These are phyloP conservation scores for Oncorhynchus clarkii DNA, from an alignment of 2,113 vertebrate genomes.

Conservation along the genomic window DNA sequence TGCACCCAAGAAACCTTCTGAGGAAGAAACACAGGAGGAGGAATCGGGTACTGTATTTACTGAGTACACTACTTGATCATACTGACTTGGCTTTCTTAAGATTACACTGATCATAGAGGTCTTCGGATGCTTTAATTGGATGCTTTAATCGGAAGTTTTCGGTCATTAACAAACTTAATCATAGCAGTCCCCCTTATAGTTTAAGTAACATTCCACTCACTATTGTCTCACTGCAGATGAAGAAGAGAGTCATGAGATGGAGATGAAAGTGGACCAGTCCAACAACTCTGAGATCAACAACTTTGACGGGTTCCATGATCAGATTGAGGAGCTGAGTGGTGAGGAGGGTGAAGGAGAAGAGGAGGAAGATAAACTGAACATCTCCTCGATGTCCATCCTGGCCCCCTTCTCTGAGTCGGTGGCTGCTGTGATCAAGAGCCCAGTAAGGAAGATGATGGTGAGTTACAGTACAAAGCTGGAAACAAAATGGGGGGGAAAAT, in stretches of 20 bases:
- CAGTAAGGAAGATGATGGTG: slow-evolving; percentile 77
- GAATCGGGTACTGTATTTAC: slow-evolving; percentile 20
- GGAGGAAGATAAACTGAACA: slow-evolving; percentile 84
- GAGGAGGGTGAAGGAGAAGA: slow-evolving; percentile 57
- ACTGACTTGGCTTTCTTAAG: too few species aligned
- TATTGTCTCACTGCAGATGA: slow-evolving; percentile 45
- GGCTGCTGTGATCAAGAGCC: slow-evolving; percentile 75
- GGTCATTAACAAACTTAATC: too few species aligned
- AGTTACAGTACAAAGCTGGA: background rate
- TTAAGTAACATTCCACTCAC: too few species aligned
- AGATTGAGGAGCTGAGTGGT: slow-evolving; percentile 70
- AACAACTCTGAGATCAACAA: slow-evolving; percentile 88
- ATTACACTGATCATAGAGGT: too few species aligned
- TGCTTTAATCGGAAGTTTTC: too few species aligned
- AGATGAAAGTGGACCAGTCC: slow-evolving; percentile 74
- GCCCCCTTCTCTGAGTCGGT: slow-evolving; percentile 90
- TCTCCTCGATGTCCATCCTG: slow-evolving; percentile 97
- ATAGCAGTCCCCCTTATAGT: too few species aligned
- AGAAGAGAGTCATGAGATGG: slow-evolving; percentile 58
- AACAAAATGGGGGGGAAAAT: too few species aligned
- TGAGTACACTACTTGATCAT: background rate
- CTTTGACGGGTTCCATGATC: slow-evolving; percentile 82
- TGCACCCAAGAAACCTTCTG: slow-evolving; percentile 11
- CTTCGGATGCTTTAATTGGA: background rate
- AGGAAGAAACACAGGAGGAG: slow-evolving; percentile 26